Base-by-base conservation (phyloP, 1,140 invertebrate genomes). In the Brevipalpus yothersi region DNA sequence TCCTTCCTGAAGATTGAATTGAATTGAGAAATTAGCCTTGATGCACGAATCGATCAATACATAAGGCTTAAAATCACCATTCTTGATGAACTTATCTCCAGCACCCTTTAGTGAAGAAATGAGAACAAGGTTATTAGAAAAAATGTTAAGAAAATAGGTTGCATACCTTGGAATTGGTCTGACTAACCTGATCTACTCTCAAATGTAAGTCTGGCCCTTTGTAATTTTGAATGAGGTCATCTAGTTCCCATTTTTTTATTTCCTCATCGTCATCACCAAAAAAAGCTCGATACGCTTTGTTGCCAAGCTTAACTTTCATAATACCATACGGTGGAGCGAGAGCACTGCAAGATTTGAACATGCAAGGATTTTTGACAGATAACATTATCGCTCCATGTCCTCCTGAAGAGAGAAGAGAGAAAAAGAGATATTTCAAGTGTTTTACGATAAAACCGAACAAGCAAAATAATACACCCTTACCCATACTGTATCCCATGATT, bases 261-360 rank as follows among this genome's bases (percentile, higher is more conserved):
- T 73, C 70, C 62, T 76, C 67, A 66, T 79, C 67, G 11, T 71
- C 66, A 17, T 63, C 71, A 56, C 91, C 89, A 19, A 98, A 73
- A 69, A 96, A 97, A 8, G 84, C 85, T 60, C 71, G 72, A 61
- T 97, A 87, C 10, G 84, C 86, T 10, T 71, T 66, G n/a, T 63
- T 71, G 54, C 91, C 89, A 19, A 98, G 74, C 69, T 96, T 96
- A 8, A 84, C 85, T 60, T 71, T 73, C 12, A 73, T 77, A 0
- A 92, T 91, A 74, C 96, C 92, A 58, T 81, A 81, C 67, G 97
- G 95, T 0, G 94, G 91, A 19, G 94, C 80, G 78, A 99, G 96
- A n/a, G 88, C 88, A 60, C 90, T 93, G 0, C 95, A 89, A 47
- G 84, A 83, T 64, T 79, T 79, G 71, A 88, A 99, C 60, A 83